Conservation (phyloP, 2,888 invertebrate genomes). For the Drosophila pseudotalamancana region DNA sequence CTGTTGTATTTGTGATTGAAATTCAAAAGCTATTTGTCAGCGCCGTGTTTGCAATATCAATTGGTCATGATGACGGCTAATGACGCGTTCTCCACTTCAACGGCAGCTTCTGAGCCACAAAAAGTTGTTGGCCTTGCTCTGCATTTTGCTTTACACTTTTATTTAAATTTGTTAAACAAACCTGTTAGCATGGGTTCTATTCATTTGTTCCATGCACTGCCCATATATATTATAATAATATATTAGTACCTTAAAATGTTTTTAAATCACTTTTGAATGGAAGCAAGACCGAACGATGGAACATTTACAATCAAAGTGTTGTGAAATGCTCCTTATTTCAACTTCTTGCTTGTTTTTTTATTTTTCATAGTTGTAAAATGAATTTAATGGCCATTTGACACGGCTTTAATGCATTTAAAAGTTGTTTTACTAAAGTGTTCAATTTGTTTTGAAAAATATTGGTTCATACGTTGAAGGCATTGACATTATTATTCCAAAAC, state of each 20-base stretch:
- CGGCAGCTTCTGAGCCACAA: conserved; percentile 46
- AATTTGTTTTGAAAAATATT: too few relatives aligned
- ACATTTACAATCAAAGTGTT: background rate
- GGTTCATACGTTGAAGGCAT: too few relatives aligned
- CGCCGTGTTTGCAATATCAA: conserved; percentile 40
- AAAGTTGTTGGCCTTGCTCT: conserved; percentile 68
- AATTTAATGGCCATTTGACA: conserved; percentile 33
- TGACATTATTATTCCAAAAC: background rate
- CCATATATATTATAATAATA: background rate
- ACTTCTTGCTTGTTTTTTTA: background rate
- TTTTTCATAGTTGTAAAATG: conserved; percentile 12
- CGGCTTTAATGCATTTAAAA: background rate
- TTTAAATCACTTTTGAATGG: background rate
- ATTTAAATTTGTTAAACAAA: conserved; percentile 17
- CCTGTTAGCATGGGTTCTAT: too few relatives aligned
- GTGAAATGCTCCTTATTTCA: background rate
- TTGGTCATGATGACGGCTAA: conserved; percentile 31
- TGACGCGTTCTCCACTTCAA: conserved; percentile 31
- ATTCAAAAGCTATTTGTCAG: conserved; percentile 47
- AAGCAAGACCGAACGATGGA: background rate
- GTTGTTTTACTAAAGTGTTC: background rate
- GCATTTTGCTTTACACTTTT: conserved; percentile 32
- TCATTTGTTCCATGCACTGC: too few relatives aligned
- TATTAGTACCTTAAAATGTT: background rate
- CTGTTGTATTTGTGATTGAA: conserved; percentile 40